Evolutionary conservation across 2,113 vertebrate genomes (phyloP).

Genomic region (Potamarius usumacintae): DNA sequence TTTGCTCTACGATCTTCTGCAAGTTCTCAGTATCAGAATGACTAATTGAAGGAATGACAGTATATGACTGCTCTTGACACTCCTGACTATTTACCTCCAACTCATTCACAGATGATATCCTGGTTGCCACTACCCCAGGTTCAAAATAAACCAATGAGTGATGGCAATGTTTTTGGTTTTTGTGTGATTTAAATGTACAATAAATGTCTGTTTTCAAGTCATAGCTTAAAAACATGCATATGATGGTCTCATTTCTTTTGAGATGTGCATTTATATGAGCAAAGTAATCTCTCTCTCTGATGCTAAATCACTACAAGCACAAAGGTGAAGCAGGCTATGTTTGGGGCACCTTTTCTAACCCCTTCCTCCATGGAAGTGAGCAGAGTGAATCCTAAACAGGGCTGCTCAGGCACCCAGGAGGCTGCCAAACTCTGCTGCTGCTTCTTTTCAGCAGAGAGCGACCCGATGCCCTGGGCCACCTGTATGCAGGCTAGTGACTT

Average conservation of each 20-base stretch:
- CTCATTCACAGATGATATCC: neutral
- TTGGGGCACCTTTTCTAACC: too few species aligned
- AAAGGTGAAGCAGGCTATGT: neutral
- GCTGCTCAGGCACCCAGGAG: too few species aligned
- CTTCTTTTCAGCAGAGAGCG: too few species aligned
- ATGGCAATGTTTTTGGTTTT: constrained; percentile 48
- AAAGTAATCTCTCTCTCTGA: constrained; percentile 40
- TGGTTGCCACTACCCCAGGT: constrained; percentile 34
- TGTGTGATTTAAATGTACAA: constrained; percentile 38
- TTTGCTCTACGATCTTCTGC: neutral
- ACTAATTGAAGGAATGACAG: neutral
- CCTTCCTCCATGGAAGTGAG: too few species aligned
- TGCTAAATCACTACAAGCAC: constrained; percentile 36
- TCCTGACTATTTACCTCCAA: neutral
- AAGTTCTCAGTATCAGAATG: neutral
- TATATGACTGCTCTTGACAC: constrained; percentile 18
- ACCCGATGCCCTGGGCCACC: too few species aligned
- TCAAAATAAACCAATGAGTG: constrained; percentile 50
- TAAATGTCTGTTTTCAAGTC: constrained; percentile 37
- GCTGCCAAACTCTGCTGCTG: too few species aligned
- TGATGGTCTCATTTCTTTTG: constrained; percentile 24
- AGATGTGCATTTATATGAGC: constrained; percentile 19
- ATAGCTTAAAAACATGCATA: constrained; percentile 36
- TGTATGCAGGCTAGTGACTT: too few species aligned
- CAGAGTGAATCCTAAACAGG: too few species aligned